Evolutionary conservation across 2,888 invertebrate genomes (phyloP), one percentile per base, ranked within the genome.

Genomic region (Pediacus dermestoides): DNA sequence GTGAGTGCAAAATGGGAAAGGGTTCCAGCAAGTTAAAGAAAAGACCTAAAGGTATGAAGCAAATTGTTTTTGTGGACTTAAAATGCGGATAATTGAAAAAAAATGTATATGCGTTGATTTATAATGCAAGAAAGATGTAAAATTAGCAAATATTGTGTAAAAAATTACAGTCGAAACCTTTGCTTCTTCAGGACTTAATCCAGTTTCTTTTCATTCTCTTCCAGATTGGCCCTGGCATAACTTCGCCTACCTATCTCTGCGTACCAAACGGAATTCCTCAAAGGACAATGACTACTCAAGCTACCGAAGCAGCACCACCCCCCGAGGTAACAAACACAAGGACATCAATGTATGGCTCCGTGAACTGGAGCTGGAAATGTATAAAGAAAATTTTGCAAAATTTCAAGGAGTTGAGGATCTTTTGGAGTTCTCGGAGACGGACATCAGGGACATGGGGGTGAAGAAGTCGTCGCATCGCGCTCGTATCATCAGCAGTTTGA

Each of bases 381-480:
- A 82, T 60, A 66, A 67, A 40, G 57, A 62, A 4, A 48, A 66
- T 37, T 80, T 80, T 57, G 50, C 63, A 15, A 63, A 67, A 31
- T 78, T 71, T 57, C 60, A 64, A 35, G 78, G 77, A 4, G 78
- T 80, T 11, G 78, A 80, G 68, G 77, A 78, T 41, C 58, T 81
- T 40, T 59, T 80, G 44, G 67, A 73, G 37, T 66, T 74, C 51
- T 71, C 72, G 15, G 80, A 83, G 59, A 66, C 70, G 2, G 79
- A 79, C 47, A 70, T 83, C 31, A 75, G 75, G 55, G 70, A 74
- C 27, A 62, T 80, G 40, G 82, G 82, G 0, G 71, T 83, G 16
- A 75, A 74, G 46, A 78, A 78, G 53, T 73, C 78, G 2, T 75
- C 75, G 9, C 81, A 83, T 64, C 67, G 82, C 16, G 78, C 80